Evolutionary conservation across 2,888 invertebrate species (phyloP), one percentile per base, ranked within the genome.

Genomic region (Phyllotreta cruciferae): DNA sequence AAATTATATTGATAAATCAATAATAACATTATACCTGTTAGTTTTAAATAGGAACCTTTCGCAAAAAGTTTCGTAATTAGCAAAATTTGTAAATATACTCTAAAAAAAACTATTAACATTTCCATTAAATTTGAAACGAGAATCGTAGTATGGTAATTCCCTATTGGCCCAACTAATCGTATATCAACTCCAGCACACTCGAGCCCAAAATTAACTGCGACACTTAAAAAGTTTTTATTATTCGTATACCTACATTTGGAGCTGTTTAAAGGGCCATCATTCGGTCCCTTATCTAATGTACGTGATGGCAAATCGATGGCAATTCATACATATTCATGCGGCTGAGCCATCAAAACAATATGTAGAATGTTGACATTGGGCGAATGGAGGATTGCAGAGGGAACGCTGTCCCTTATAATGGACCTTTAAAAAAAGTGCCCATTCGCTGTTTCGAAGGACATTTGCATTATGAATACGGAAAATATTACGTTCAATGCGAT

Each of bases 251-350:
- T 49, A 49, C 35, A 35, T 9, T 49, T 49, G 36, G 11, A 35
- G 49, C 49, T 36, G 1, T 49, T 49, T 34, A 49, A 49, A 49
- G 35, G 34, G 50, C 42, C 50, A 39, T 50, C 42, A 41, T n/a
- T 49, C 11, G 35, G 49, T 58, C 58, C 50, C 47, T 58, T 42
- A 58, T 50, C 50, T 58, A 58, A 58, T 58, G 58, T 50, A 58
- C 50, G 11, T 58, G 58, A 58, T 58, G 41, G 58, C 34, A 49
- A 58, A 58, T 58, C 58, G 58, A 58, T 58, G 49, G 41, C 24
- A 34, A 34, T 35, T 58, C 58, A 58, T 58, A 39, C 58, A 58
- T 58, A 58, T 58, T 58, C 58, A 58, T 56, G 58, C 13, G n/a
- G 35, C 39, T 39, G 36, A 58, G 50, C 41, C 49, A 41, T 35